phyloP scores from a whole-genome alignment of 1,140 invertebrate genomes.

The Zaprionus gabonicus region DNA sequence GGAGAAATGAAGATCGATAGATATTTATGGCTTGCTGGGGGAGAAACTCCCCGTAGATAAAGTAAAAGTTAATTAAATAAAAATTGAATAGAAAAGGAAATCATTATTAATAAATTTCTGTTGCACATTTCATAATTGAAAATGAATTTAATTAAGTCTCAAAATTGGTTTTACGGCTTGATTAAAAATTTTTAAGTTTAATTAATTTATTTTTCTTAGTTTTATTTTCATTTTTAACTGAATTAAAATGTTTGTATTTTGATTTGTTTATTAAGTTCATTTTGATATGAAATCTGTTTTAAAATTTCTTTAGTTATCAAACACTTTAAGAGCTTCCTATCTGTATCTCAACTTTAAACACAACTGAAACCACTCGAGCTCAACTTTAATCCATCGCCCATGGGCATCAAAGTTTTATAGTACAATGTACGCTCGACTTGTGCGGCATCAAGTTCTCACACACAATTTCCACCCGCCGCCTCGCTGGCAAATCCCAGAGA shows the following conservation, averaged over 20 bases:
- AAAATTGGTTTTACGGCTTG: slow-evolving; percentile 1
- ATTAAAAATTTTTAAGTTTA: not conserved
- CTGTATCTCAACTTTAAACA: not conserved
- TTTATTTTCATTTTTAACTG: no score
- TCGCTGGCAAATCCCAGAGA: slow-evolving; percentile 11
- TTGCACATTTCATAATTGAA: not conserved
- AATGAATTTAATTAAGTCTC: not conserved
- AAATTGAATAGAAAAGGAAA: not conserved
- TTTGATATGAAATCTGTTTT: not conserved
- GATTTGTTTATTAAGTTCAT: not conserved
- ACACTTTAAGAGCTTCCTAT: not conserved
- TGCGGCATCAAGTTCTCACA: slow-evolving; percentile 6
- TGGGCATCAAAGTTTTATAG: not conserved
- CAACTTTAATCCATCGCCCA: not conserved
- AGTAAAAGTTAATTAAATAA: slow-evolving; percentile 8
- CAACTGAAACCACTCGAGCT: not conserved
- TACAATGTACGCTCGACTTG: not conserved
- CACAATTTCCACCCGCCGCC: slow-evolving; percentile 9
- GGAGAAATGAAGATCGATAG: not conserved
- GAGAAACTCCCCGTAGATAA: not conserved
- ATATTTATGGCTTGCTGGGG: not conserved
- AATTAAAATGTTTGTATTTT: no score
- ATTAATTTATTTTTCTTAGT: no score
- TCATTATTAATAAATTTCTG: not conserved
- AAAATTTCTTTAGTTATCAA: not conserved